phyloP scores from a whole-genome alignment of 2,797 vertebrate species.

The Characodon lateralis region DNA sequence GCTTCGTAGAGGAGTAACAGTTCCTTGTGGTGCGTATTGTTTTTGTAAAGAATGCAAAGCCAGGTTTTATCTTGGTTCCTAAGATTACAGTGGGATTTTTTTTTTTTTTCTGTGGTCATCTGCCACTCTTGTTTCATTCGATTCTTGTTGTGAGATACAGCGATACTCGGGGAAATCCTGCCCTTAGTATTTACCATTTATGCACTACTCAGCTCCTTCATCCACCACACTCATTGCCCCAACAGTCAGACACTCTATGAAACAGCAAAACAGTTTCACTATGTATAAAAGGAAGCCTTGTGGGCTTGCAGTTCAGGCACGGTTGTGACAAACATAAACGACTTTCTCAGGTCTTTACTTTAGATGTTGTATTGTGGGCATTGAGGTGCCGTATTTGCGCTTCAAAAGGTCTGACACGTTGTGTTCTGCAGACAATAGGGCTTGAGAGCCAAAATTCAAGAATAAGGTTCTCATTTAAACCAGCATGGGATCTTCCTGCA shows the following conservation, averaged over 20 bases:
- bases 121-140: constrained; percentile 23
- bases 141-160: constrained; percentile 20
- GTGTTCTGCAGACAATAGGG: constrained; percentile 20
- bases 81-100: constrained; percentile 39
- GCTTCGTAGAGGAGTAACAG: constrained; percentile 73
- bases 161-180: constrained; percentile 47
- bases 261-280: constrained; percentile 57
- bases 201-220: constrained; percentile 27
- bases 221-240: constrained; percentile 28
- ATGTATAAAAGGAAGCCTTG: constrained; percentile 65
- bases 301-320: constrained; percentile 39
- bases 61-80: constrained; percentile 43
- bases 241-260: constrained; percentile 23
- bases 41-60: constrained; percentile 53
- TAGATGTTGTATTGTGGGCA: constrained; percentile 5
- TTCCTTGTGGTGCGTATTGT: constrained; percentile 65
- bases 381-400: constrained; percentile 19
- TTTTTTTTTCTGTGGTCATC: constrained; percentile 35
- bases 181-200: constrained; percentile 50
- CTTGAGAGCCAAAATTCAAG: constrained; percentile 13
- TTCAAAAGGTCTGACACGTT: constrained; percentile 25
- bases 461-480: constrained; percentile 20
- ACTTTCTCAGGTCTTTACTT: constrained; percentile 32
- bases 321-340: constrained; percentile 23
- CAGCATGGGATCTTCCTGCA: no score